Evolutionary conservation across 2,797 vertebrate genomes (phyloP).

Genomic region (Hemitrygon akajei): DNA sequence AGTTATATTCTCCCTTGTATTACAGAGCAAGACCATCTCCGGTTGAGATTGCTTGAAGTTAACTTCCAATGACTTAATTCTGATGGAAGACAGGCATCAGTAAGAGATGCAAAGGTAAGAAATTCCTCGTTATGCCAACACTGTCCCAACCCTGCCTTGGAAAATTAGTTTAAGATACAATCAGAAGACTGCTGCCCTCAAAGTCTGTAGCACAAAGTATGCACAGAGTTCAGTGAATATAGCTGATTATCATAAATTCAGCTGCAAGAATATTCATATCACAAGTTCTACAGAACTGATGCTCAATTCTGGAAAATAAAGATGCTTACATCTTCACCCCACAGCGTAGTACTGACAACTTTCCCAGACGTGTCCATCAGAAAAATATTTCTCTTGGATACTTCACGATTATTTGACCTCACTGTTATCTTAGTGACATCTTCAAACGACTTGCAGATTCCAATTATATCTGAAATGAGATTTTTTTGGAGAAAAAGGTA

Average conservation of each 20-base stretch:
- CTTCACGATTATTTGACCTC: constrained; percentile 77
- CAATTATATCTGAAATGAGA: constrained; percentile 78
- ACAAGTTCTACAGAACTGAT: not conserved
- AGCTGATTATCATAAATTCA: not conserved
- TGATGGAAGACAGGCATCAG: not conserved
- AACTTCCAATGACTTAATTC: not conserved
- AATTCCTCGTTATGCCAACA: too few species aligned
- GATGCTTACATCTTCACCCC: constrained; percentile 83
- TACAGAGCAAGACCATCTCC: not conserved
- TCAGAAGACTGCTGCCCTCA: not conserved
- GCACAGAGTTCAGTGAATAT: not conserved
- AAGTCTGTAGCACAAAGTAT: not conserved
- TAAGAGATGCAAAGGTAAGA: too few species aligned
- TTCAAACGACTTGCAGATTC: constrained; percentile 82
- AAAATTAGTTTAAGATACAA: not conserved
- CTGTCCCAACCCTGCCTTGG: too few species aligned
- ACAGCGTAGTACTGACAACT: constrained; percentile 78
- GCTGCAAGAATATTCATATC: not conserved
- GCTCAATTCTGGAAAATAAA: not conserved
- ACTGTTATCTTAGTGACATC: constrained; percentile 78
- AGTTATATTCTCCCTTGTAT: not conserved
- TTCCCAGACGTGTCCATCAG: constrained; percentile 87
- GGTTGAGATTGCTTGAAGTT: not conserved
- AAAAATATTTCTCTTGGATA: constrained; percentile 79
- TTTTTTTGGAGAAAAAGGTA: constrained; percentile 1